Percentiles rank a stretch among this genome's conserved stretches.
phyloP scores from a whole-genome alignment of 2,113 vertebrate genomes.

The Phycodurus eques region DNA sequence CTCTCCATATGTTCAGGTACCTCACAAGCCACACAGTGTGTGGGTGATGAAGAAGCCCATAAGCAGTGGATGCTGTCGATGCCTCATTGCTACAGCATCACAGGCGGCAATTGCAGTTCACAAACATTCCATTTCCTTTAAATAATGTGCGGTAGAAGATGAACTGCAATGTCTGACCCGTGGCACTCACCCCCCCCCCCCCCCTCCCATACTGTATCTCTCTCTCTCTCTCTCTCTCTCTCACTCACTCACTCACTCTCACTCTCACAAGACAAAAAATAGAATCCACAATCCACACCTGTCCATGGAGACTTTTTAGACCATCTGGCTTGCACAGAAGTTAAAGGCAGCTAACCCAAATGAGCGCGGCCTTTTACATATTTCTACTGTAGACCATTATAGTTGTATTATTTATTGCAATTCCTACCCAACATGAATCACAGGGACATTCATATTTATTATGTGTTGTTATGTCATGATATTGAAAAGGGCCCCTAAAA shows the following conservation, averaged over 20 bases:
- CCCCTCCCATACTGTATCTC: not conserved
- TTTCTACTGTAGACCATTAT: not conserved
- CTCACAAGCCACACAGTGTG: not conserved
- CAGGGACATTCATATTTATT: constrained; percentile 1
- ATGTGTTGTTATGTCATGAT: not conserved
- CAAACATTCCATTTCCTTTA: not conserved
- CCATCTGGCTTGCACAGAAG: constrained; percentile 1
- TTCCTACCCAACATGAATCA: not conserved
- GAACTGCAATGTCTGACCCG: not conserved
- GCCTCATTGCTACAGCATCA: not conserved
- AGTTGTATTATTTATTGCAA: not conserved
- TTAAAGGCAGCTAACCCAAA: not conserved
- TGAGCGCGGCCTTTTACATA: not conserved
- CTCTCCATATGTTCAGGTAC: constrained; percentile 9
- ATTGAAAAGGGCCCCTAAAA: not conserved
- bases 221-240: not conserved
- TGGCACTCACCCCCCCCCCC: not conserved
- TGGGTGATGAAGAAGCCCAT: constrained; percentile 6
- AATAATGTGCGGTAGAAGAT: not conserved
- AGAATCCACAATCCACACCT: not conserved
- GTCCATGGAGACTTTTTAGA: not conserved
- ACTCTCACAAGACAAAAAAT: not conserved
- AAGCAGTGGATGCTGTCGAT: not conserved
- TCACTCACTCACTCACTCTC: not conserved
- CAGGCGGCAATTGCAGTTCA: not conserved